Percentiles rank a stretch among this genome's conserved stretches.
These are phyloP conservation scores for Thaleichthys pacificus DNA, from an alignment of 2,797 vertebrate genomes.

Conservation along the genomic window DNA sequence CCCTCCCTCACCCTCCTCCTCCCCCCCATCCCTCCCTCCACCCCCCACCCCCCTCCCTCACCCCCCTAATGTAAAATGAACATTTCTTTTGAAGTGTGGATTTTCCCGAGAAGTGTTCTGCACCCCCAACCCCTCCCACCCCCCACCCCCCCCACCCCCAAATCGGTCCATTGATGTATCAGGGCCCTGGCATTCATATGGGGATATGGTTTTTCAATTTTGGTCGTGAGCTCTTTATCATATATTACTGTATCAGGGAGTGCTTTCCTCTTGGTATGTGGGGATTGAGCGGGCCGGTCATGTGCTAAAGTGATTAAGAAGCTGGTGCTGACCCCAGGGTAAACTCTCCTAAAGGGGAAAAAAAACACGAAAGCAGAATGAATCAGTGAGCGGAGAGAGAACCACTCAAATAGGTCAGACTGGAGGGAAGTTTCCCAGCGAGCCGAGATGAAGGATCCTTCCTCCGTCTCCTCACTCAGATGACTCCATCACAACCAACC, in stretches of 20 bases:
- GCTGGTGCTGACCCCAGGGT: slow-evolving; percentile 68
- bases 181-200: slow-evolving; percentile 56
- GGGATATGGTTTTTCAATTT: slow-evolving; percentile 57
- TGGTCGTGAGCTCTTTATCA: slow-evolving; percentile 70
- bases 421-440: slow-evolving; percentile 47
- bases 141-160: slow-evolving; percentile 33
- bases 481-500: not conserved
- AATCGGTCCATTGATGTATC: slow-evolving; percentile 72
- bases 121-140: slow-evolving; percentile 33
- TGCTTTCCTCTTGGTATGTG: slow-evolving; percentile 71
- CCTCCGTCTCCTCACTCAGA: slow-evolving; percentile 5
- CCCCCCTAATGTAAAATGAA: slow-evolving; percentile 45
- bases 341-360: slow-evolving; percentile 56
- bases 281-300: slow-evolving; percentile 70
- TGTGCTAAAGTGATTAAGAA: slow-evolving; percentile 76
- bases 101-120: slow-evolving; percentile 67
- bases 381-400: slow-evolving; percentile 33
- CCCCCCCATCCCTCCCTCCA: no score
- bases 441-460: slow-evolving; percentile 17
- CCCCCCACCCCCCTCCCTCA: not conserved
- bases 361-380: slow-evolving; percentile 49
- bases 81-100: slow-evolving; percentile 71
- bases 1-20: slow-evolving; percentile 11
- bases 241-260: slow-evolving; percentile 74
- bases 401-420: slow-evolving; percentile 59